Evolutionary conservation across 2,113 vertebrate genomes (phyloP), one percentile per base, ranked within the genome.

Genomic region (Pungitius pungitius): DNA sequence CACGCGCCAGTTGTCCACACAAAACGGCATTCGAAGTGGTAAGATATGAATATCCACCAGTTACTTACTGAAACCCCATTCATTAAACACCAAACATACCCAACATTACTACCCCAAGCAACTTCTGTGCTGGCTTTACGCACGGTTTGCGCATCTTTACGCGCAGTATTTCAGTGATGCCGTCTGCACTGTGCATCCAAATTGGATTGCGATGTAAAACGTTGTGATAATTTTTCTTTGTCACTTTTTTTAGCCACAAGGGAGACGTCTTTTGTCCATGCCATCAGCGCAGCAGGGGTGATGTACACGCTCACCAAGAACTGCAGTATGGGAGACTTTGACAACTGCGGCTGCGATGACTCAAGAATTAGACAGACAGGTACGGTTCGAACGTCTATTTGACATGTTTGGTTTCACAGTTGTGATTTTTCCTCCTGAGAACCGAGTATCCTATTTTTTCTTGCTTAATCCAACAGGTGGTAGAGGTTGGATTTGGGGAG

Each of bases 401-500:
- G n/a, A 5, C 49, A 52, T 54, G 51, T 6, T 12, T 51, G 17
- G 8, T 59, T 1, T 22, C 9, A 12, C 1, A 13, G 3, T 40
- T 11, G 0, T 71, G 0, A 33, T 0, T 6, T 7, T 26, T 1
- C n/a, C 15, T 24, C 37, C 0, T 35, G 20, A 14, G 1, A 33
- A 18, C 2, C 2, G 0, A 69, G 55, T 59, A 0, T 20, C 3
- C 5, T 24, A 27, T 69, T 45, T 40, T 37, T 2, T 27, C 69
- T 76, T 39, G n/a, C 8, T 30, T 35, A 35, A 35, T 8, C 33
- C 33, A 35, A 1, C 80, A 99, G 98, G 98, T 65, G 97, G 98
- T 57, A 94, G 91, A 73, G 96, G 96, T 12, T 99, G 98, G 98
- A 95, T 99, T 73, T 99, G 98, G 98, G 97, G 97, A 87, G 98